Conservation (phyloP, 2,888 invertebrate species). For the Drosophila austrosaltans region DNA sequence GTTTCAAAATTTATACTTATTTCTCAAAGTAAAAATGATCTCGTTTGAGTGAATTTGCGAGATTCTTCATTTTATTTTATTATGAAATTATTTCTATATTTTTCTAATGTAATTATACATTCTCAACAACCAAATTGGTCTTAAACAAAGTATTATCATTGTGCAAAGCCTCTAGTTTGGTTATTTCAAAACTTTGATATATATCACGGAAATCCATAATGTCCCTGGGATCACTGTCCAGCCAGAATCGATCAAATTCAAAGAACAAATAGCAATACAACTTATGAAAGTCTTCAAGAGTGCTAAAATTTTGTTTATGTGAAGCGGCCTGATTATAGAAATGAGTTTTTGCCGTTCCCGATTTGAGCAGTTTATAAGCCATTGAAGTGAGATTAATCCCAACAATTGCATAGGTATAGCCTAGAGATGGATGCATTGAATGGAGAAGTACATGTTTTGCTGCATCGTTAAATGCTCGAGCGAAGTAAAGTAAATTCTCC, state of each 20-base stretch:
- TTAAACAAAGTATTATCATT: slow-evolving; percentile 90
- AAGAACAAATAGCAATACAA: slow-evolving; percentile 97
- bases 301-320: slow-evolving; percentile 86
- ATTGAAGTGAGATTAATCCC: slow-evolving; percentile 98
- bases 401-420: slow-evolving; percentile 95
- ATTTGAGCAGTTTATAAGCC: slow-evolving; percentile 91
- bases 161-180: slow-evolving; percentile 87
- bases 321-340: slow-evolving; percentile 89
- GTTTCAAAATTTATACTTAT: no score
- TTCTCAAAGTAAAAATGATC: background rate
- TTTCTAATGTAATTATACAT: slow-evolving; percentile 84
- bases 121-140: slow-evolving; percentile 91
- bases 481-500: slow-evolving; percentile 95
- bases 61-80: background rate
- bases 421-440: slow-evolving; percentile 94
- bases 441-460: slow-evolving; percentile 93
- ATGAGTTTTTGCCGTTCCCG: slow-evolving; percentile 94
- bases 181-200: slow-evolving; percentile 92
- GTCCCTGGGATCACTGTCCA: slow-evolving; percentile 93
- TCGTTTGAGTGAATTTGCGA: background rate
- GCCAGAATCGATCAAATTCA: slow-evolving; percentile 98
- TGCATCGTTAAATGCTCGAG: slow-evolving; percentile 90
- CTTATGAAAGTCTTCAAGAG: slow-evolving; percentile 92
- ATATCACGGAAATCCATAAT: slow-evolving; percentile 98
- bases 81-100: background rate